A percentile compares a stretch with the other conserved stretches of the same genome.
Evolutionary conservation across 2,113 vertebrate species (phyloP).

Genomic region (Tragelaphus imberbis): DNA sequence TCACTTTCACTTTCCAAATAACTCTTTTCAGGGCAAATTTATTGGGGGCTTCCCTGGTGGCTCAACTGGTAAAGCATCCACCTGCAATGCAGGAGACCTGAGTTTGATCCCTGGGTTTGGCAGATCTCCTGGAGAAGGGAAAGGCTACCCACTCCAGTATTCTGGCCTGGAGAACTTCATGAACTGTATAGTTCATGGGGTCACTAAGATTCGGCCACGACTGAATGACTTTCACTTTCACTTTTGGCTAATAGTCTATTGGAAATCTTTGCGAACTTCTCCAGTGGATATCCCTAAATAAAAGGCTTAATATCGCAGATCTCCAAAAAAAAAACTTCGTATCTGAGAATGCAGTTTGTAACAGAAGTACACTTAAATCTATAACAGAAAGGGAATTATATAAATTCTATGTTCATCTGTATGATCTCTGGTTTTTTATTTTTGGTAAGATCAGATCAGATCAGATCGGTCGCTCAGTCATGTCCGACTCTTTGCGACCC

Average conservation of each 20-base stretch:
- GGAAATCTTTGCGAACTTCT: not conserved
- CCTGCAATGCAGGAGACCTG: not conserved
- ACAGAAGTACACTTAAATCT: not conserved
- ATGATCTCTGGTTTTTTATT: not conserved
- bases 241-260: not conserved
- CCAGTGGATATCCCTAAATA: not conserved
- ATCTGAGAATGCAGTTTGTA: not conserved
- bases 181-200: not conserved
- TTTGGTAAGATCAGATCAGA: not conserved
- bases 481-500: too few species aligned
- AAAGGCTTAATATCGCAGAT: not conserved
- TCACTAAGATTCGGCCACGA: not conserved
- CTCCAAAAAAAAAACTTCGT: not conserved
- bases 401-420: not conserved
- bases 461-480: too few species aligned
- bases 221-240: not conserved
- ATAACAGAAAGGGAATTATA: not conserved
- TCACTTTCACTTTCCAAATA: not conserved
- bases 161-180: not conserved
- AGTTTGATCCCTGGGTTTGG: not conserved
- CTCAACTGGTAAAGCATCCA: not conserved
- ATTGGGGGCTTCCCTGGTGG: not conserved
- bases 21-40: not conserved
- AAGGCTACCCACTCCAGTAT: not conserved
- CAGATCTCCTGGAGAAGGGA: not conserved